Percentiles rank a stretch among this genome's conserved stretches.
These are phyloP conservation scores for Imbricaverruca yamaguchii DNA, from an alignment of 2,888 invertebrate species.

Conservation along the genomic window DNA sequence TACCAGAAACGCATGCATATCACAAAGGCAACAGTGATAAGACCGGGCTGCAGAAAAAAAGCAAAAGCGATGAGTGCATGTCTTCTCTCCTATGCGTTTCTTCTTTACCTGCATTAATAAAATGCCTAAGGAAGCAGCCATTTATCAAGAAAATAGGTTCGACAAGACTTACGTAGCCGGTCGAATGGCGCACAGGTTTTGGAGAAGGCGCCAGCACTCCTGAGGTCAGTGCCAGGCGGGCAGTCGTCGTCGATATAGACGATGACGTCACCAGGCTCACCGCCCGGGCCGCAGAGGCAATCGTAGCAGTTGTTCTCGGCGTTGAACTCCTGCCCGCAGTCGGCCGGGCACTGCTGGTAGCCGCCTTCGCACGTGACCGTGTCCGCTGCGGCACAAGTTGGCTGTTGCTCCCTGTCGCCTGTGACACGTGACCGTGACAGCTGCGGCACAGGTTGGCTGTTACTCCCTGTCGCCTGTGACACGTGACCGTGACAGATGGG, in stretches of 20 bases:
- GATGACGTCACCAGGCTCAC: not conserved
- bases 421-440: no score
- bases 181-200: not conserved
- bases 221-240: not conserved
- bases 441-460: no score
- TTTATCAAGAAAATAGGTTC: no score
- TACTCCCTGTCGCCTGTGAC: no score
- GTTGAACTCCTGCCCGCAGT: not conserved
- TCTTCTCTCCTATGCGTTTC: no score
- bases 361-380: not conserved
- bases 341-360: not conserved
- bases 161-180: not conserved
- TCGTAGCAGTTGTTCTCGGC: not conserved
- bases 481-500: not conserved
- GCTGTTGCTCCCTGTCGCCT: not conserved
- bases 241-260: not conserved
- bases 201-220: not conserved
- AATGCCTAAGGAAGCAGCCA: no score
- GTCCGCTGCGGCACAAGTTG: not conserved
- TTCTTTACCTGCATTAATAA: no score
- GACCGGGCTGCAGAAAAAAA: no score
- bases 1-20: no score
- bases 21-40: no score
- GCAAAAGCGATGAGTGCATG: no score
- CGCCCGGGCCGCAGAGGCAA: not conserved